Percentiles rank a stretch among this genome's conserved stretches.
phyloP scores from a whole-genome alignment of 1,140 invertebrate species.

The Macrobrachium rosenbergii region DNA sequence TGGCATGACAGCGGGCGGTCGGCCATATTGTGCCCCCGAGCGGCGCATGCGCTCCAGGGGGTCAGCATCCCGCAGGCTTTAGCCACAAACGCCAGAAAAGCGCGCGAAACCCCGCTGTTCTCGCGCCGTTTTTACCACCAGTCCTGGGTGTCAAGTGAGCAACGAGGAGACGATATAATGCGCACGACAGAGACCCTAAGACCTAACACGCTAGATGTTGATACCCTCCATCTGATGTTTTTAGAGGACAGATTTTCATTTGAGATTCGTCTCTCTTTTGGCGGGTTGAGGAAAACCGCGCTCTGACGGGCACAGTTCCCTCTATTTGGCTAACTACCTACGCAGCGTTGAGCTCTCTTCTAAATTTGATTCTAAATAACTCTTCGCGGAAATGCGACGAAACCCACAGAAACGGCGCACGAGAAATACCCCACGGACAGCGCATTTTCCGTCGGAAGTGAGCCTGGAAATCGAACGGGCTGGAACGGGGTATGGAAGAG shows the following conservation, averaged over 20 bases:
- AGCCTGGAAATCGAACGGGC: too few species aligned
- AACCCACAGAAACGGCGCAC: too few species aligned
- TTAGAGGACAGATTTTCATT: not conserved
- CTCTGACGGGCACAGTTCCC: too few species aligned
- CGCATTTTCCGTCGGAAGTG: too few species aligned
- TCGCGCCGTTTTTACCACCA: constrained; percentile 38
- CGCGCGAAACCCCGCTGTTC: constrained; percentile 59
- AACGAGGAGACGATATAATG: constrained; percentile 60
- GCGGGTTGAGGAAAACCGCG: too few species aligned
- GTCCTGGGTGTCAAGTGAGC: constrained; percentile 55
- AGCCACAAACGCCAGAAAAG: constrained; percentile 63
- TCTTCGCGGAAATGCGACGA: too few species aligned
- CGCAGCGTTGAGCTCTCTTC: constrained; percentile 32
- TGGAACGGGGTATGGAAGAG: too few species aligned
- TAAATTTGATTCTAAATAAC: too few species aligned
- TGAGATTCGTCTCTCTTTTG: not conserved
- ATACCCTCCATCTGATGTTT: not conserved
- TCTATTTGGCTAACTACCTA: constrained; percentile 25
- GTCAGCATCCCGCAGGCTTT: constrained; percentile 34
- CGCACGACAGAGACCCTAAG: constrained; percentile 31
- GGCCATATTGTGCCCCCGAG: constrained; percentile 61
- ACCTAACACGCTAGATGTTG: too few species aligned
- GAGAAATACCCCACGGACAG: too few species aligned
- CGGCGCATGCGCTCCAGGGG: constrained; percentile 42
- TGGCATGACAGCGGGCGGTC: constrained; percentile 52